phyloP scores from a whole-genome alignment of 1,140 invertebrate species.

The Drosophila ogumai region DNA sequence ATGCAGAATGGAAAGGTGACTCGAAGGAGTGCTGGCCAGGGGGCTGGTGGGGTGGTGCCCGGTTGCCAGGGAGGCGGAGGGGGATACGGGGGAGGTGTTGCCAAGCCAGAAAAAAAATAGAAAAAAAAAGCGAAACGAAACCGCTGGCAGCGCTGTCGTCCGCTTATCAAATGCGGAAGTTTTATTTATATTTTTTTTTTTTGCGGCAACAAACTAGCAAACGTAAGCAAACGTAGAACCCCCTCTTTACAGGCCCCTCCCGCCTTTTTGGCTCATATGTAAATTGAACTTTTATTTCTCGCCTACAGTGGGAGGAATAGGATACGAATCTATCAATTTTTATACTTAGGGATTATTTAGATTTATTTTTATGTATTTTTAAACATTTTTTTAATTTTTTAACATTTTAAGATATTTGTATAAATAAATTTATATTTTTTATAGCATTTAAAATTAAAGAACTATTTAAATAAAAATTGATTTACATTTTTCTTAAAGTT shows the following conservation, averaged over 20 bases:
- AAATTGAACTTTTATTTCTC: constrained; percentile 37
- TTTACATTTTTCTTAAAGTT: too few species aligned
- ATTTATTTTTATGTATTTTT: neutral
- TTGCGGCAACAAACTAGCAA: constrained; percentile 54
- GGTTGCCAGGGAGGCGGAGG: neutral
- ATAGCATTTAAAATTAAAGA: too few species aligned
- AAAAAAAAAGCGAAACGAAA: constrained; percentile 19
- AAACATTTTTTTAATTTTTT: neutral
- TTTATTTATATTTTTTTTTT: constrained; percentile 18
- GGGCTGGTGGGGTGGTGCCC: neutral
- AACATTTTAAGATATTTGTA: neutral
- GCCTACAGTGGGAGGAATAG: constrained; percentile 4
- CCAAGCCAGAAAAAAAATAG: constrained; percentile 30
- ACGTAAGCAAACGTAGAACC: constrained; percentile 4
- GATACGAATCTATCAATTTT: neutral
- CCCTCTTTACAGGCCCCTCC: neutral
- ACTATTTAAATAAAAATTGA: too few species aligned
- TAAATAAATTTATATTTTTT: too few species aligned
- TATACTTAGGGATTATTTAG: neutral
- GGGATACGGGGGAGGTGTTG: constrained; percentile 38
- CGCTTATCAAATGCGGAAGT: constrained; percentile 78
- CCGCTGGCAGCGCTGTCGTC: constrained; percentile 5
- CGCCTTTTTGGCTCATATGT: constrained; percentile 8
- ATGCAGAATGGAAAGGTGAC: constrained; percentile 44
- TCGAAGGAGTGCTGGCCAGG: neutral